These are phyloP conservation scores for Mergus octosetaceus DNA, from an alignment of 2,797 vertebrate genomes.

Conservation along the genomic window DNA sequence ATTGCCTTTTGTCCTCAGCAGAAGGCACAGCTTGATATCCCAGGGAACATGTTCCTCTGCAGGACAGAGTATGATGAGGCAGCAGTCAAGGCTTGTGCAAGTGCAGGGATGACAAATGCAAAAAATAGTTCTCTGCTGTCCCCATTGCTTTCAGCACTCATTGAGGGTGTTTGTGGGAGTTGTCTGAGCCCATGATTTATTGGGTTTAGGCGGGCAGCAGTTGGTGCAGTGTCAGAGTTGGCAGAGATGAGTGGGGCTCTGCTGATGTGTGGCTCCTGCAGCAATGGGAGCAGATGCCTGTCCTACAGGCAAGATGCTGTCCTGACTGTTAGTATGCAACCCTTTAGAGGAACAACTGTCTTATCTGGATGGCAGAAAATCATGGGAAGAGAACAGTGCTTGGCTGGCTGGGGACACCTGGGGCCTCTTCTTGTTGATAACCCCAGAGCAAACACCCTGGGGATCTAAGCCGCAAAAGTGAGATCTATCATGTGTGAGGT, in stretches of 20 bases:
- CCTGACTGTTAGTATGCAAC: rapidly evolving
- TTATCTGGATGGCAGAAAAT: not conserved
- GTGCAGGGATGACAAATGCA: not conserved
- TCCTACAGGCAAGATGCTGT: not conserved
- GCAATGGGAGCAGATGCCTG: not conserved
- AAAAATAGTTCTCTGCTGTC: not conserved
- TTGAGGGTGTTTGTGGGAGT: not conserved
- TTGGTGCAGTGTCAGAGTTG: rapidly evolving
- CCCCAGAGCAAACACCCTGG: not conserved
- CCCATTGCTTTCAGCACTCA: not conserved
- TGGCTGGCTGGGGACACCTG: not conserved
- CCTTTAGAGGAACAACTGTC: not conserved
- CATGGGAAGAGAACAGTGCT: not conserved
- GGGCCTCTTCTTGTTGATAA: rapidly evolving
- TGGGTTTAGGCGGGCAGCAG: not conserved
- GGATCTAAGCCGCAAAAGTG: not conserved
- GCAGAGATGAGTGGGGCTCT: rapidly evolving
- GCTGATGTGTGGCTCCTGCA: not conserved
- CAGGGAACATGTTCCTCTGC: rapidly evolving
- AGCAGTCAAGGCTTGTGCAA: not conserved
- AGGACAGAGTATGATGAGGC: not conserved
- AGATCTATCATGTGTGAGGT: not conserved
- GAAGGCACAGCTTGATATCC: not conserved
- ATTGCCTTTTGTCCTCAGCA: not conserved
- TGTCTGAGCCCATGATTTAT: not conserved